phyloP scores from a whole-genome alignment of 92 coral and sea anemone species.

The Epizoanthus scotinus region DNA sequence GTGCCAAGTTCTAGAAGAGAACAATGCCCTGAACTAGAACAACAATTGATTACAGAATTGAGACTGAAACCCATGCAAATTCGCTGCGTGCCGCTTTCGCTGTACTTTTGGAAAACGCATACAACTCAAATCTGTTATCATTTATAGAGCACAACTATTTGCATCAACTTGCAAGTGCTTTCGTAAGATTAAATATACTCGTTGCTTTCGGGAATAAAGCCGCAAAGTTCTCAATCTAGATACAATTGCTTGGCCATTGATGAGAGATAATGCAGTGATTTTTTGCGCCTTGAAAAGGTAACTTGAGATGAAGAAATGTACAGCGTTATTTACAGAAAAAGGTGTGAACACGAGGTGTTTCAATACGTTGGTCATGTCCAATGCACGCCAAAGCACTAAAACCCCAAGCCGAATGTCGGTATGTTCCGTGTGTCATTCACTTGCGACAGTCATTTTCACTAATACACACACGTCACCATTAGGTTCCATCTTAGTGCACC shows the following conservation, averaged over 20 bases:
- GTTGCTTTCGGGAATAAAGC: slow-evolving; percentile 4
- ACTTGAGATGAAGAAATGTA: neutral
- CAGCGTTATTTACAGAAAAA: slow-evolving; percentile 24
- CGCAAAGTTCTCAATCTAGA: neutral
- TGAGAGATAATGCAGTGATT: slow-evolving; percentile 29
- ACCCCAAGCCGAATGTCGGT: neutral
- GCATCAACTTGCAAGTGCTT: neutral
- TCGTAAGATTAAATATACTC: too few species aligned
- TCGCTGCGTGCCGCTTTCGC: neutral
- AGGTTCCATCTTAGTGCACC: neutral
- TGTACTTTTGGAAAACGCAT: neutral
- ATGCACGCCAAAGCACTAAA: neutral
- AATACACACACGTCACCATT: slow-evolving; percentile 3
- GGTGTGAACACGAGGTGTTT: slow-evolving; percentile 41
- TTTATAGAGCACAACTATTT: neutral
- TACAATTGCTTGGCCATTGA: slow-evolving; percentile 15
- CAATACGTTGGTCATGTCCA: neutral
- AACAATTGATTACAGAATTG: slow-evolving; percentile 9
- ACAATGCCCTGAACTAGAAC: slow-evolving; percentile 26
- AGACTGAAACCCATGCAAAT: slow-evolving; percentile 1
- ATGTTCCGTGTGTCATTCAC: neutral
- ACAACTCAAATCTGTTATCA: neutral
- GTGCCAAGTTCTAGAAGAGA: slow-evolving; percentile 1
- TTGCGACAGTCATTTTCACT: neutral
- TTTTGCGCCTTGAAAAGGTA: slow-evolving; percentile 23